These are phyloP conservation scores for Eriocheir sinensis DNA, from an alignment of 1,140 invertebrate genomes.

Conservation along the genomic window DNA sequence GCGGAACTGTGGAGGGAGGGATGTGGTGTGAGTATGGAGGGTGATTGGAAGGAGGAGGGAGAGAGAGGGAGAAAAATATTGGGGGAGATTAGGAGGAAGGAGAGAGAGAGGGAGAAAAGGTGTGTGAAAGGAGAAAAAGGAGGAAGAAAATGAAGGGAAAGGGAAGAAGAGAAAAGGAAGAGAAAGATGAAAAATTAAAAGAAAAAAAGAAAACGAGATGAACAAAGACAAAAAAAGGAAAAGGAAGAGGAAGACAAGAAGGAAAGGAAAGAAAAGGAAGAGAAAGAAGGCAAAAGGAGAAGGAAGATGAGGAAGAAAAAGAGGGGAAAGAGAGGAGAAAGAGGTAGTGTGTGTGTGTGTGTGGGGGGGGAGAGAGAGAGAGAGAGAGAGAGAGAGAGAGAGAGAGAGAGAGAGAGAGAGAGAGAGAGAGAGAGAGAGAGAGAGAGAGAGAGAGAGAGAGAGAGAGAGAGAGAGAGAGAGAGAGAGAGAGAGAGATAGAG, in stretches of 20 bases:
- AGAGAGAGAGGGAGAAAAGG: neutral
- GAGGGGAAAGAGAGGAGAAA: neutral
- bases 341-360: too few relatives aligned
- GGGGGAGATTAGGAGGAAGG: too few relatives aligned
- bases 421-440: conserved; percentile 39
- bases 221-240: neutral
- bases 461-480: conserved; percentile 43
- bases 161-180: neutral
- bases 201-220: neutral
- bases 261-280: neutral
- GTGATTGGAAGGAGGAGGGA: neutral
- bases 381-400: neutral
- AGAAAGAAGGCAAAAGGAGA: neutral
- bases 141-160: neutral
- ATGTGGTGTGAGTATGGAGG: neutral
- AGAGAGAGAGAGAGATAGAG: too few relatives aligned
- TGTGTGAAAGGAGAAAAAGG: neutral
- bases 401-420: neutral
- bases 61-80: neutral
- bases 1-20: conserved; percentile 33
- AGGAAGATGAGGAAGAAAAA: neutral
- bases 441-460: conserved; percentile 35
- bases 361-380: neutral
- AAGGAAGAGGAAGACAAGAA: neutral
- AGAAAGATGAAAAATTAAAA: neutral